A percentile compares a stretch with the other conserved stretches of the same genome.
phyloP scores from a whole-genome alignment of 2,888 invertebrate species.

The Heteromurus nitidus region DNA sequence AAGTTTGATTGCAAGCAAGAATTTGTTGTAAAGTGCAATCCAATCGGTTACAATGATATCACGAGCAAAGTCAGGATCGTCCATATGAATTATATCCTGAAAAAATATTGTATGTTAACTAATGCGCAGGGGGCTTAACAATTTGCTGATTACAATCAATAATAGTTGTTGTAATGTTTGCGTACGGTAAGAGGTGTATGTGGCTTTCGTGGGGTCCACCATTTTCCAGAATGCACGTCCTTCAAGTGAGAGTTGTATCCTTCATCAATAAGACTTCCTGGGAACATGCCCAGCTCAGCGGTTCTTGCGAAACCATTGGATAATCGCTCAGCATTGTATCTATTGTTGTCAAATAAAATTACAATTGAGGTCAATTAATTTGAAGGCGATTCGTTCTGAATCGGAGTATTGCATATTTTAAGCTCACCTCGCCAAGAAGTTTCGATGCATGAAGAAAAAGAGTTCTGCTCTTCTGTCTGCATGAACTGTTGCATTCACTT shows the following conservation, averaged over 20 bases:
- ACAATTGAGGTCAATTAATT: too few species aligned
- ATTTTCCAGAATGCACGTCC: slow-evolving; percentile 39
- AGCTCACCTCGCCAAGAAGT: slow-evolving; percentile 52
- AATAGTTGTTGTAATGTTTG: too few species aligned
- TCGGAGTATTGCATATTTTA: too few species aligned
- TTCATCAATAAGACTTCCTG: slow-evolving; percentile 17
- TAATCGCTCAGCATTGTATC: slow-evolving; percentile 60
- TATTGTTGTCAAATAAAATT: too few species aligned
- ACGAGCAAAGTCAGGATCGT: slow-evolving; percentile 45
- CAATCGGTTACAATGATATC: slow-evolving; percentile 38
- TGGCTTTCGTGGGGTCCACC: slow-evolving; percentile 42
- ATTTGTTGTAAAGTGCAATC: slow-evolving; percentile 29
- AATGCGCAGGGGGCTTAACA: too few species aligned
- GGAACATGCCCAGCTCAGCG: not conserved
- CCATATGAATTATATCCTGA: slow-evolving; percentile 48
- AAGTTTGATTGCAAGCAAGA: slow-evolving; percentile 30
- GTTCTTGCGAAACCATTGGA: slow-evolving; percentile 40
- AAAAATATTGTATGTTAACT: too few species aligned
- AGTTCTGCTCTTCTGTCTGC: slow-evolving; percentile 29
- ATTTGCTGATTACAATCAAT: too few species aligned
- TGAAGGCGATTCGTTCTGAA: too few species aligned
- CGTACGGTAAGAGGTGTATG: slow-evolving; percentile 37
- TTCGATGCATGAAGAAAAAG: slow-evolving; percentile 42
- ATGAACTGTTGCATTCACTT: slow-evolving; percentile 33
- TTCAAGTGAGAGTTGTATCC: slow-evolving; percentile 54